These are phyloP conservation scores for Mya arenaria DNA, from an alignment of 1,140 invertebrate genomes.

Conservation along the genomic window DNA sequence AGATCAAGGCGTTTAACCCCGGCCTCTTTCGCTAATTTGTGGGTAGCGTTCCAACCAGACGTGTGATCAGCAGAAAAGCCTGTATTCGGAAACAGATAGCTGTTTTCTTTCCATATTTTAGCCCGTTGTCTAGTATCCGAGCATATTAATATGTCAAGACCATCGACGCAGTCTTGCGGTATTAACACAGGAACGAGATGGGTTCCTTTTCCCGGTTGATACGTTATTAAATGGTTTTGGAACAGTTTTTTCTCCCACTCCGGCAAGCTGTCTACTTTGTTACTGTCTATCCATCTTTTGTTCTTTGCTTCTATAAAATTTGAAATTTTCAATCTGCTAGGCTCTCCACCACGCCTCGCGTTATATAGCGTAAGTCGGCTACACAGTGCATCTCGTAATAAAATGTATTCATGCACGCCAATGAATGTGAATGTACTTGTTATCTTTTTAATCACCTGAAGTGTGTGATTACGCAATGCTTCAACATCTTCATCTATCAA, in stretches of 20 bases:
- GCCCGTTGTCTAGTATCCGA: not conserved
- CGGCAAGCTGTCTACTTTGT: not conserved
- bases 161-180: not conserved
- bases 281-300: conserved; percentile 7
- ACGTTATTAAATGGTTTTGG: not conserved
- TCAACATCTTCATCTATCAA: not conserved
- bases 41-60: not conserved
- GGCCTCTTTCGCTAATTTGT: not conserved
- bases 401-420: not conserved
- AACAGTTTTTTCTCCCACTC: conserved; percentile 4
- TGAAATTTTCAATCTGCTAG: not conserved
- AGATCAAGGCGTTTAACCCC: not conserved
- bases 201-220: conserved; percentile 7
- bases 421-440: not conserved
- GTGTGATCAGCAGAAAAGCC: not conserved
- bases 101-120: not conserved
- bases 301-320: not conserved
- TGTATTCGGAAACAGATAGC: not conserved
- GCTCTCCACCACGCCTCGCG: conserved; percentile 21
- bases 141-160: not conserved
- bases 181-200: conserved; percentile 19
- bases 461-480: not conserved
- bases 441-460: not conserved
- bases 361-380: conserved; percentile 3
- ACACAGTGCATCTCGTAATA: conserved; percentile 9